phyloP scores from a whole-genome alignment of 2,113 vertebrate genomes.

The Alosa alosa region DNA sequence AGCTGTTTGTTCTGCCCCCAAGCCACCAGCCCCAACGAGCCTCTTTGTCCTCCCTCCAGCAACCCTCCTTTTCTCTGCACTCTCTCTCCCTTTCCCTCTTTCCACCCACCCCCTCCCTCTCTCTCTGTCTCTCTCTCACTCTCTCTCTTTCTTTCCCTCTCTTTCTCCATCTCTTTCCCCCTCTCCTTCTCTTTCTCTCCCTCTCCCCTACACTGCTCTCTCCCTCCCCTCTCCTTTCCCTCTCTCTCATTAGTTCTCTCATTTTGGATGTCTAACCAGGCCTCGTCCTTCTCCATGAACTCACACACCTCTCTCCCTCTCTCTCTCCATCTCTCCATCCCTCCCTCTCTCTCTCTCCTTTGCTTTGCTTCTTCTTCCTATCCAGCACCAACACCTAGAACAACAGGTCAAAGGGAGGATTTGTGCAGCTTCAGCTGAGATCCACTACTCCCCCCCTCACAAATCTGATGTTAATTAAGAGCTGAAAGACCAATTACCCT shows the following conservation, averaged over 20 bases:
- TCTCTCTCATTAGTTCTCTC: conserved; percentile 31
- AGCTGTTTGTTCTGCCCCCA: conserved; percentile 18
- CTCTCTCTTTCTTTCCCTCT: neutral
- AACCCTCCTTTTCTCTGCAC: neutral
- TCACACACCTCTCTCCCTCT: neutral
- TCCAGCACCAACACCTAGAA: neutral
- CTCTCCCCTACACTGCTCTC: neutral
- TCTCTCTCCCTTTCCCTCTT: conserved; percentile 28
- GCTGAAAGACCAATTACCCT: conserved; percentile 13
- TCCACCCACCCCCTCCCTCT: neutral
- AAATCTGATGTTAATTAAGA: conserved; percentile 4
- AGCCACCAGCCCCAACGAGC: neutral
- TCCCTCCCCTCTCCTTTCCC: neutral
- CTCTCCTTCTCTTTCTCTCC: conserved; percentile 27
- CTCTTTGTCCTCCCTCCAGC: neutral
- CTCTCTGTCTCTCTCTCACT: neutral
- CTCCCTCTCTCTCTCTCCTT: neutral
- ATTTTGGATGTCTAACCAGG: conserved; percentile 14
- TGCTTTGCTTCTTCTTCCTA: neutral
- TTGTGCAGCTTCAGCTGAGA: neutral
- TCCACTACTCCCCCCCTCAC: neutral
- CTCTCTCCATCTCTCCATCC: neutral
- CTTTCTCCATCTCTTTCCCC: neutral
- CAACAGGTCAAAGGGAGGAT: neutral
- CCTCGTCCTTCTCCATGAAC: neutral